Percentiles rank a stretch among this genome's conserved stretches.
These are phyloP conservation scores for Halictus quadricinctus DNA, from an alignment of 2,888 invertebrate genomes.

Conservation along the genomic window DNA sequence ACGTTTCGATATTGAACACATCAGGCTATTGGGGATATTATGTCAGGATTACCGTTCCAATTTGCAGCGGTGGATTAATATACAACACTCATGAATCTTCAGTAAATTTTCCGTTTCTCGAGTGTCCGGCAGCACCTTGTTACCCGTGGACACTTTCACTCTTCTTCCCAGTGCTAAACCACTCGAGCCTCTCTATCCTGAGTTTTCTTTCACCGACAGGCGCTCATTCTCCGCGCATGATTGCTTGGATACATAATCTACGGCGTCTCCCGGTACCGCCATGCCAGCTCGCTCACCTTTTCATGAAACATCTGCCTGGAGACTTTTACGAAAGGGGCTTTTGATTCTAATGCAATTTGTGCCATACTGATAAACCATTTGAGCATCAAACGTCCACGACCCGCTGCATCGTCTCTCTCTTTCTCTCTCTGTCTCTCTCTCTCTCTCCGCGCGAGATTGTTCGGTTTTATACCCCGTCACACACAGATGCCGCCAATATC, in stretches of 20 bases:
- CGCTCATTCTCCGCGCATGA: conserved; percentile 3
- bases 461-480: not conserved
- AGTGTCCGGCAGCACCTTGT: not conserved
- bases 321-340: not conserved
- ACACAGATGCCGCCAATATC: not conserved
- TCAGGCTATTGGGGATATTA: not conserved
- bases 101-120: not conserved
- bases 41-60: not conserved
- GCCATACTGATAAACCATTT: not conserved
- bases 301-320: not conserved
- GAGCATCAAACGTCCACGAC: not conserved
- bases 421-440: not conserved
- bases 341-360: not conserved
- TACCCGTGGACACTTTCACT: not conserved
- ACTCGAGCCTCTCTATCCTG: not conserved
- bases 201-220: not conserved
- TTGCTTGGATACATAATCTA: conserved; percentile 9
- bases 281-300: not conserved
- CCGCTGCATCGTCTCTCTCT: not conserved
- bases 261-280: not conserved
- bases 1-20: not conserved
- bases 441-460: not conserved
- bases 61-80: not conserved
- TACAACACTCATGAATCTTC: not conserved
- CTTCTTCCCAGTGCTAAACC: not conserved